A percentile compares a stretch with the other conserved stretches of the same genome.
These are phyloP conservation scores for Saguinus imperator DNA, from an alignment of 2,113 vertebrate species.

Conservation along the genomic window DNA sequence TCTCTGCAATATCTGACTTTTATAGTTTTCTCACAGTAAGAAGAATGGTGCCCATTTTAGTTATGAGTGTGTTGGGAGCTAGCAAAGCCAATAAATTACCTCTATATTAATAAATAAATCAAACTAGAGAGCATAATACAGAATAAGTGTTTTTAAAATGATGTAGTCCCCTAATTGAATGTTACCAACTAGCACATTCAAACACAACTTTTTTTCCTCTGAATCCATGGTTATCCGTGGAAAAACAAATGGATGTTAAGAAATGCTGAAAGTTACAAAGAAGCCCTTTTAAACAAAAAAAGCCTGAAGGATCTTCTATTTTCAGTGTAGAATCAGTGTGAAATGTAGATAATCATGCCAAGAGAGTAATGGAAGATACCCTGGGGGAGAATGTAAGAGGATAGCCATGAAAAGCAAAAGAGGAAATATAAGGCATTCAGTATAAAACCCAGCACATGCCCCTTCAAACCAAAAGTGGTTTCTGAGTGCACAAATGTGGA, in stretches of 20 bases:
- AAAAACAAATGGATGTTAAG: not conserved
- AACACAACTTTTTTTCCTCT: not conserved
- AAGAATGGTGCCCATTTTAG: not conserved
- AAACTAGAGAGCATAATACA: not conserved
- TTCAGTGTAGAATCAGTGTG: constrained; percentile 9
- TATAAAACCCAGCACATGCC: not conserved
- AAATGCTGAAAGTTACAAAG: not conserved
- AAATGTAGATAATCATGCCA: constrained; percentile 4
- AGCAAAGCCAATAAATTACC: not conserved
- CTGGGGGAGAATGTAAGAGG: not conserved
- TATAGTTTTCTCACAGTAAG: not conserved
- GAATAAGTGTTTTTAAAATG: not conserved
- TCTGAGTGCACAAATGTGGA: not conserved
- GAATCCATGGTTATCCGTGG: not conserved
- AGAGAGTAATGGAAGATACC: constrained; percentile 9
- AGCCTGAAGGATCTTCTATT: constrained; percentile 24
- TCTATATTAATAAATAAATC: not conserved
- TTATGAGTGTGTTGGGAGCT: not conserved
- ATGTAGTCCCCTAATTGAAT: not conserved
- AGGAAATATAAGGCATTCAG: not conserved
- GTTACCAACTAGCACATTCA: not conserved
- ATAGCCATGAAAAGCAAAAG: not conserved
- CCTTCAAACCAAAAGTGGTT: not conserved
- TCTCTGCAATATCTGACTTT: not conserved
- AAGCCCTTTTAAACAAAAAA: not conserved